These are phyloP conservation scores for Connochaetes taurinus DNA, from an alignment of 2,113 vertebrate species.

Conservation along the genomic window DNA sequence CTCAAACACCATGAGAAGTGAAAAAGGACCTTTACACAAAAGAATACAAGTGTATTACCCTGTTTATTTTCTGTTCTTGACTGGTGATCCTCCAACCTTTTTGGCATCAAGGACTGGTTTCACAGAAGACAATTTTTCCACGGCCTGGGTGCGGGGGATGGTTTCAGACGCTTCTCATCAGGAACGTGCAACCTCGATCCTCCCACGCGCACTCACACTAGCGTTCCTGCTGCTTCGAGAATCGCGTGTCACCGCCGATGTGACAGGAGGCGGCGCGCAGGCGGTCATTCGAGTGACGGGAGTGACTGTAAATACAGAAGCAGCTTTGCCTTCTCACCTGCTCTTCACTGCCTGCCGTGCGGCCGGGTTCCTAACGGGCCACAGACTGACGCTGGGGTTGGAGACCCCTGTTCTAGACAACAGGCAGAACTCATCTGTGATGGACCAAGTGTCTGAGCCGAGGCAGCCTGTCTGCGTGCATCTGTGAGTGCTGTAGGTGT, in stretches of 20 bases:
- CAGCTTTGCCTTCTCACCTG: neutral
- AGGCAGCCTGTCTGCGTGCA: neutral
- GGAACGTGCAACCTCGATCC: neutral
- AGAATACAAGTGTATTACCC: neutral
- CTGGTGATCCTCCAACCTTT: neutral
- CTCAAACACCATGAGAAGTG: neutral
- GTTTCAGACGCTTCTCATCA: neutral
- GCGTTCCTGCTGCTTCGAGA: neutral
- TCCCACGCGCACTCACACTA: fast-evolving
- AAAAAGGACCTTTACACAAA: neutral
- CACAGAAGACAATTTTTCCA: neutral
- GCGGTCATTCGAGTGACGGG: fast-evolving
- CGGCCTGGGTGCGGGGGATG: neutral
- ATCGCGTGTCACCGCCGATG: fast-evolving
- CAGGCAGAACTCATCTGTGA: neutral
- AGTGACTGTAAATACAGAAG: neutral
- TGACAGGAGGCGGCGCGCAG: fast-evolving
- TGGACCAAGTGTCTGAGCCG: neutral
- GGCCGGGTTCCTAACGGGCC: fast-evolving
- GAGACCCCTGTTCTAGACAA: neutral
- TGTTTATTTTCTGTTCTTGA: neutral
- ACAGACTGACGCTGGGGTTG: neutral
- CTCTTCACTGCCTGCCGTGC: neutral
- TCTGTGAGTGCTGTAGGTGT: neutral
- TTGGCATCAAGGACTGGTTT: neutral